Percentiles rank a stretch among this genome's conserved stretches.
Evolutionary conservation across 2,113 vertebrate genomes (phyloP).

Genomic region (Amia ocellicauda): DNA sequence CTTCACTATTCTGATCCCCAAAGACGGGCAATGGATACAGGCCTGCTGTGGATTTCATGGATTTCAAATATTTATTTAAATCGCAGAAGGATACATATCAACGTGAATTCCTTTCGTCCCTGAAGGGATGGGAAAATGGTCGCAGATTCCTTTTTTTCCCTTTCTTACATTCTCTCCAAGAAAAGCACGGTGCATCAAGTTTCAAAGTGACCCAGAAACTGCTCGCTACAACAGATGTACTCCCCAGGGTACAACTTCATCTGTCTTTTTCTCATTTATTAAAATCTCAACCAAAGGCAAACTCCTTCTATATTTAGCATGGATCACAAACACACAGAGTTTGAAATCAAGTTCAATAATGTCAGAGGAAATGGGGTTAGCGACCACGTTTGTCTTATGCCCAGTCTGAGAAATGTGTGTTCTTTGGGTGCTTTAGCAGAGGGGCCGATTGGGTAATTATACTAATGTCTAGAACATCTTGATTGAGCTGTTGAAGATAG

Average conservation of each 20-base stretch:
- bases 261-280: constrained; percentile 18
- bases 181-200: constrained; percentile 9
- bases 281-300: constrained; percentile 22
- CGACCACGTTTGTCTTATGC: constrained; percentile 11
- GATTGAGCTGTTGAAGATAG: neutral
- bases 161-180: too few relatives aligned
- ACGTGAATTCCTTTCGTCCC: too few relatives aligned
- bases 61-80: too few relatives aligned
- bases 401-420: constrained; percentile 10
- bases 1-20: too few relatives aligned
- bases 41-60: too few relatives aligned
- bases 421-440: neutral
- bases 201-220: constrained; percentile 26
- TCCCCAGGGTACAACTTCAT: constrained; percentile 26
- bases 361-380: neutral
- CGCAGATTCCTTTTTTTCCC: too few relatives aligned
- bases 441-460: neutral
- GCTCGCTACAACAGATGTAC: constrained; percentile 30
- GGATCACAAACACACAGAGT: constrained; percentile 12
- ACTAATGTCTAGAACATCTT: neutral
- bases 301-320: constrained; percentile 33
- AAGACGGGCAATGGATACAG: too few relatives aligned
- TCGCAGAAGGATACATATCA: too few relatives aligned
- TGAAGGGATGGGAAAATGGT: too few relatives aligned
- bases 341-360: constrained; percentile 18